phyloP scores from a whole-genome alignment of 2,797 vertebrate species.

The Falco concolor region DNA sequence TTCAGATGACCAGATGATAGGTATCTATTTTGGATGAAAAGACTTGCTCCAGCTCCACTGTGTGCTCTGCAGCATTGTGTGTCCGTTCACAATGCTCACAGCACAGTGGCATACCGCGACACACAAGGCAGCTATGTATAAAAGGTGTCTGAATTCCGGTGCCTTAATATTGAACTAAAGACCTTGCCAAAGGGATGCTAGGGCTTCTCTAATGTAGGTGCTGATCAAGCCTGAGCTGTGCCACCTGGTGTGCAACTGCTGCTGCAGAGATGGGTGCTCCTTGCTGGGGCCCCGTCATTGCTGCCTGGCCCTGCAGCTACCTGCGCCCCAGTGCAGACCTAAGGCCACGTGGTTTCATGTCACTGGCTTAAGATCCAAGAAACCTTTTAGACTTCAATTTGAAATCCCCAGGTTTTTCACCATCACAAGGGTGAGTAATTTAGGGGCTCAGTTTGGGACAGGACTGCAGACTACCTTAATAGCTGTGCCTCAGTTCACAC shows the following conservation, averaged over 20 bases:
- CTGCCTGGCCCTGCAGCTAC: neutral
- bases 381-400: neutral
- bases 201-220: neutral
- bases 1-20: neutral
- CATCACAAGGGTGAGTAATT: neutral
- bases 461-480: neutral
- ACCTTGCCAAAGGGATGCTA: too few relatives aligned
- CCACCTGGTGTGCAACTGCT: neutral
- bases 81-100: neutral
- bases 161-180: neutral
- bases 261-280: neutral
- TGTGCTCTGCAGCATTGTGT: neutral
- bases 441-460: neutral
- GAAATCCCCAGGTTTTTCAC: neutral
- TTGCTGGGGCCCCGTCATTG: neutral
- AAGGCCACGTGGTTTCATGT: neutral
- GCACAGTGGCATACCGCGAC: accelerated
- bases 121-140: neutral
- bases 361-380: neutral
- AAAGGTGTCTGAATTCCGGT: neutral
- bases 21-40: neutral
- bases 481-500: neutral
- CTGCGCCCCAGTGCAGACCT: neutral
- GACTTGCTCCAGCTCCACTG: neutral
- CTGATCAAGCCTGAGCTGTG: neutral